A percentile compares a stretch with the other conserved stretches of the same genome.
phyloP scores from a whole-genome alignment of 2,113 vertebrate genomes.

The Falcunculus frontatus region DNA sequence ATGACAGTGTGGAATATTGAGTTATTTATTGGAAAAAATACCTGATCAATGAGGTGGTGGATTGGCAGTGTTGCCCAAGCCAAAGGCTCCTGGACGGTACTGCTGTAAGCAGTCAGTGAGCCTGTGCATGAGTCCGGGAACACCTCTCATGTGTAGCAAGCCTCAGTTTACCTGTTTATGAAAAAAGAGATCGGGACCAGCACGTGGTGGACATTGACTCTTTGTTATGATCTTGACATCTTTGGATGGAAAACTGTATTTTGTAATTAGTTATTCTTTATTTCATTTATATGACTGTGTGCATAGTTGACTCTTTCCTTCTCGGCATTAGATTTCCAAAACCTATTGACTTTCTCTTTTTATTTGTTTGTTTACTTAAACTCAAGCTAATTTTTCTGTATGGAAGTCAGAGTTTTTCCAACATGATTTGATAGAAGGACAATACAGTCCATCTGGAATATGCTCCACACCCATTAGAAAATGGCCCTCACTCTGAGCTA shows the following conservation, averaged over 20 bases:
- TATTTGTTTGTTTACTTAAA: conserved; percentile 3
- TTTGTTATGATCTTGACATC: neutral
- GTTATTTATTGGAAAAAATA: neutral
- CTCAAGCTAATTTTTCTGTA: neutral
- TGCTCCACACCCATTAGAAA: conserved; percentile 11
- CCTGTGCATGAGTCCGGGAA: neutral
- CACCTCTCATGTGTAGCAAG: rapidly evolving
- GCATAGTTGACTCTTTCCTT: neutral
- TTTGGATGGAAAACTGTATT: neutral
- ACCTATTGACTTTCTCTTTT: neutral
- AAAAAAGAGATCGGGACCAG: rapidly evolving
- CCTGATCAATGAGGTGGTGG: neutral
- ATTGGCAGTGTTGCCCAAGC: neutral
- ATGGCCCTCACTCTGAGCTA: neutral
- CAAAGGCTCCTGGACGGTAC: neutral
- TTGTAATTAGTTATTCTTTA: neutral
- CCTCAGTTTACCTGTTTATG: neutral
- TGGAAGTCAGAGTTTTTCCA: conserved; percentile 4
- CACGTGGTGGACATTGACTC: neutral
- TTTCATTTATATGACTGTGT: neutral
- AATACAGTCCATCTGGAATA: neutral
- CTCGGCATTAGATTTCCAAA: neutral
- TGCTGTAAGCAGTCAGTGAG: neutral
- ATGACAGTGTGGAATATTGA: neutral
- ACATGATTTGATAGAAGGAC: neutral